A percentile compares a stretch with the other conserved stretches of the same genome.
Conservation (phyloP, 2,797 vertebrate genomes). For the Crenichthys baileyi region DNA sequence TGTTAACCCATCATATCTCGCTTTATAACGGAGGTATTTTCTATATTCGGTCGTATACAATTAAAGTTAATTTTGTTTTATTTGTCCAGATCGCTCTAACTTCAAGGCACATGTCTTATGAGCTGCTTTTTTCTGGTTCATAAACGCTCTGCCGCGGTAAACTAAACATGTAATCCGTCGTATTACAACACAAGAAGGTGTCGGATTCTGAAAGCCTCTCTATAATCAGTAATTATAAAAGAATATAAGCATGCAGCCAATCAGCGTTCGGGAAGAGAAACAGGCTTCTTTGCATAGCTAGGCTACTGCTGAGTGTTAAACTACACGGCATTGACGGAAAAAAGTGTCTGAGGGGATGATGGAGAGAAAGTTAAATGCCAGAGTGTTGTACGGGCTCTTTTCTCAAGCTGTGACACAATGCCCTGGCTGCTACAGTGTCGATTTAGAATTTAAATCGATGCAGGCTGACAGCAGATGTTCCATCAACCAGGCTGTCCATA, state of each 20-base stretch:
- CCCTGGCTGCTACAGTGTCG: conserved; percentile 7
- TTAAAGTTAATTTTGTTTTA: not conserved
- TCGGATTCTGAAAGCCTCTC: not conserved
- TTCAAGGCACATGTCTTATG: conserved; percentile 40
- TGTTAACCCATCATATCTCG: not conserved
- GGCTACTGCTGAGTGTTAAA: not conserved
- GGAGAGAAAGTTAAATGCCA: conserved; percentile 28
- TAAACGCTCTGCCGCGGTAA: conserved; percentile 42
- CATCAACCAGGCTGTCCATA: not conserved
- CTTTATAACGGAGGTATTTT: not conserved
- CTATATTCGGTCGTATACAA: conserved; percentile 2
- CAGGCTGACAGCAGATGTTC: conserved; percentile 23
- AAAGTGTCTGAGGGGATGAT: conserved; percentile 44
- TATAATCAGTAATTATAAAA: conserved; percentile 28
- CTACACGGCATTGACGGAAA: not conserved
- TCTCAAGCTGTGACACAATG: conserved; percentile 17
- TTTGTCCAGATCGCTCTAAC: conserved; percentile 19
- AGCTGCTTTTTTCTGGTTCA: conserved; percentile 44
- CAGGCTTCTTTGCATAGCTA: conserved; percentile 51
- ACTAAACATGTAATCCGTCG: conserved; percentile 39
- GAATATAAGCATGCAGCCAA: conserved; percentile 56
- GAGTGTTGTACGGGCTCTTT: not conserved
- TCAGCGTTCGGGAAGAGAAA: conserved; percentile 60
- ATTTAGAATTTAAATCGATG: conserved; percentile 22
- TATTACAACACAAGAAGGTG: conserved; percentile 35